Percentiles rank a stretch among this genome's conserved stretches.
Evolutionary conservation across 2,113 vertebrate species (phyloP).

Genomic region (Cyanocitta stelleri): DNA sequence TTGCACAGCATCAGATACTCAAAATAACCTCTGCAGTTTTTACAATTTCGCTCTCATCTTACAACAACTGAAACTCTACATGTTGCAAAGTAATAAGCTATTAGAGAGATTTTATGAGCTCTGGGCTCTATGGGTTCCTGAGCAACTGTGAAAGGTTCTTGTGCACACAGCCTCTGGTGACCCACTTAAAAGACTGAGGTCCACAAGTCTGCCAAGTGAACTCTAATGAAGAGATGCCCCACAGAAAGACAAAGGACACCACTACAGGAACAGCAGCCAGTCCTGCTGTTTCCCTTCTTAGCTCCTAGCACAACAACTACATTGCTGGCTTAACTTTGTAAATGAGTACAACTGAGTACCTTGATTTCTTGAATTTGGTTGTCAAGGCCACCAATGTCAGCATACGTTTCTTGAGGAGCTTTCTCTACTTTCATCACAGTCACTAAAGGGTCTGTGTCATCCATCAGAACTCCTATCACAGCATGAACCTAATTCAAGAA

Average conservation of each 20-base stretch:
- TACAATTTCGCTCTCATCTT: background rate
- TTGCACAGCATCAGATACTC: rapidly evolving
- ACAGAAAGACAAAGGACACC: background rate
- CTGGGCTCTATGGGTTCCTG: background rate
- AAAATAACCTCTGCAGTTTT: background rate
- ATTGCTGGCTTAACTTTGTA: background rate
- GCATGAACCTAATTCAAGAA: slow-evolving; percentile 85
- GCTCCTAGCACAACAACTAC: background rate
- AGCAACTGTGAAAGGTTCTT: background rate
- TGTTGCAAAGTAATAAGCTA: background rate
- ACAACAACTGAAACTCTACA: background rate
- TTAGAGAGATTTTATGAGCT: background rate
- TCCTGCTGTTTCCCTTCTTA: background rate
- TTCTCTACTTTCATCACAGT: slow-evolving; percentile 99
- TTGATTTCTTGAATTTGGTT: slow-evolving; percentile 99
- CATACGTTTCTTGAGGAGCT: slow-evolving; percentile 95
- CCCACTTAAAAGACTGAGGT: background rate
- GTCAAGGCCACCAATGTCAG: slow-evolving; percentile 95
- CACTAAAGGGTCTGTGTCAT: slow-evolving; percentile 95
- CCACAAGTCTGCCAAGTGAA: rapidly evolving
- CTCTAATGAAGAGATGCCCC: background rate
- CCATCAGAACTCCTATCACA: slow-evolving; percentile 96
- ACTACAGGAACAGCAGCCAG: background rate
- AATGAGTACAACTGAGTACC: slow-evolving; percentile 58
- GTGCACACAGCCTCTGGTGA: rapidly evolving